phyloP scores from a whole-genome alignment of 2,888 invertebrate species.

The Xanthorhoe spadicearia region DNA sequence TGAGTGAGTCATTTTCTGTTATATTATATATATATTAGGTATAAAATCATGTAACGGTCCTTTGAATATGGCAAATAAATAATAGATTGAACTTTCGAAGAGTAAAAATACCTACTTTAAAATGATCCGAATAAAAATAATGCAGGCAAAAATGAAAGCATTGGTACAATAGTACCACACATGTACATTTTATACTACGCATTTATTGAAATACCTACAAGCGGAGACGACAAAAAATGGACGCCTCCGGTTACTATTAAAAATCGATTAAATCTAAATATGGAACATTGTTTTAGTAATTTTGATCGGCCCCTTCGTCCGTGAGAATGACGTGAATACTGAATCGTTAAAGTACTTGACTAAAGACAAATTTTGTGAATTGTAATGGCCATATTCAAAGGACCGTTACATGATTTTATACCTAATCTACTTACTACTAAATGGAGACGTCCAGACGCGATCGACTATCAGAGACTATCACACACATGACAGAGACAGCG shows the following conservation, averaged over 20 bases:
- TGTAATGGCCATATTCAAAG: constrained; percentile 9
- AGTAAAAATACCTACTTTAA: background rate
- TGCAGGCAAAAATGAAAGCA: background rate
- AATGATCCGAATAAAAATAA: background rate
- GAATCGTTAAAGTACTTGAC: constrained; percentile 53
- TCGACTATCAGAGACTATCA: constrained; percentile 1
- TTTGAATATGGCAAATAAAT: no score
- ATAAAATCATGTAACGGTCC: no score
- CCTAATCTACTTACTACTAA: constrained; percentile 70
- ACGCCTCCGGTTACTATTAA: constrained; percentile 63
- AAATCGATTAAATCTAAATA: constrained; percentile 47
- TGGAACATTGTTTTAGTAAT: constrained; percentile 52
- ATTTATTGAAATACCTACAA: background rate
- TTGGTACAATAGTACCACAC: background rate
- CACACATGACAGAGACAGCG: background rate
- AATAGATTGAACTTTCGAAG: background rate
- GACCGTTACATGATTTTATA: constrained; percentile 41
- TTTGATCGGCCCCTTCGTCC: constrained; percentile 59
- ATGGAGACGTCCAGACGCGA: constrained; percentile 63
- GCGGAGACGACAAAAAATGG: constrained; percentile 53
- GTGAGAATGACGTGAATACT: constrained; percentile 61
- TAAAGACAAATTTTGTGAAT: constrained; percentile 33
- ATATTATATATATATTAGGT: no score
- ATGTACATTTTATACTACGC: background rate
- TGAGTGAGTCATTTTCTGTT: no score